Conservation (phyloP, 2,888 invertebrate genomes). For the Spodoptera picta region DNA sequence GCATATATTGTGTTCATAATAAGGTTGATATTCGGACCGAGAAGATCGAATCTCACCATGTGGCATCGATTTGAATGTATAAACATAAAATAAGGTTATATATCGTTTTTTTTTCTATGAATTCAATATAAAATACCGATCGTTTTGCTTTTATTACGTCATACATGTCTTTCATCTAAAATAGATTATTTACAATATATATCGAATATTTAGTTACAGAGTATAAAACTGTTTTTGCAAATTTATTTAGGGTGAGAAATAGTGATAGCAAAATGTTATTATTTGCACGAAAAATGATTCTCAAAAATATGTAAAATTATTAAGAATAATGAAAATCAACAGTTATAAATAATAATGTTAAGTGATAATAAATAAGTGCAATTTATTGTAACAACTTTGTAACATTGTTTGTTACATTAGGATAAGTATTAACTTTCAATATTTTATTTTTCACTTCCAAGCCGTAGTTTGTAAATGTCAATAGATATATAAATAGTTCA, state of each 20-base stretch:
- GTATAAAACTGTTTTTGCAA: conserved; percentile 15
- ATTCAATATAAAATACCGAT: too few species aligned
- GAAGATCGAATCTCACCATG: too few species aligned
- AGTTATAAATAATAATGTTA: conserved; percentile 47
- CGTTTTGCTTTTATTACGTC: too few species aligned
- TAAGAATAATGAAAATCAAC: conserved; percentile 37
- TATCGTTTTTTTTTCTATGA: too few species aligned
- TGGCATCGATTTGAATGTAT: too few species aligned
- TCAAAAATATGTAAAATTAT: conserved; percentile 41
- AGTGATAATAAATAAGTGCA: conserved; percentile 63
- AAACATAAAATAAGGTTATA: too few species aligned
- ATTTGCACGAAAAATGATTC: conserved; percentile 38
- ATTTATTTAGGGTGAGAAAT: conserved; percentile 18
- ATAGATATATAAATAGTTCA: conserved; percentile 28
- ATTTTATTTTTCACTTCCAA: conserved; percentile 54
- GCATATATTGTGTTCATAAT: too few species aligned
- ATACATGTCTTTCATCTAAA: too few species aligned
- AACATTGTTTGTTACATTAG: conserved; percentile 54
- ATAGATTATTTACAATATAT: background rate
- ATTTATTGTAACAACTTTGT: conserved; percentile 58
- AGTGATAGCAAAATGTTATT: conserved; percentile 38
- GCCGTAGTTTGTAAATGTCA: conserved; percentile 42
- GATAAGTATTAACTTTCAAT: conserved; percentile 54
- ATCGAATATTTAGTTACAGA: conserved; percentile 15
- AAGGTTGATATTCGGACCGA: too few species aligned